Evolutionary conservation across 2,888 invertebrate genomes (phyloP), one percentile per base, ranked within the genome.

Genomic region (Germaria angustata): DNA sequence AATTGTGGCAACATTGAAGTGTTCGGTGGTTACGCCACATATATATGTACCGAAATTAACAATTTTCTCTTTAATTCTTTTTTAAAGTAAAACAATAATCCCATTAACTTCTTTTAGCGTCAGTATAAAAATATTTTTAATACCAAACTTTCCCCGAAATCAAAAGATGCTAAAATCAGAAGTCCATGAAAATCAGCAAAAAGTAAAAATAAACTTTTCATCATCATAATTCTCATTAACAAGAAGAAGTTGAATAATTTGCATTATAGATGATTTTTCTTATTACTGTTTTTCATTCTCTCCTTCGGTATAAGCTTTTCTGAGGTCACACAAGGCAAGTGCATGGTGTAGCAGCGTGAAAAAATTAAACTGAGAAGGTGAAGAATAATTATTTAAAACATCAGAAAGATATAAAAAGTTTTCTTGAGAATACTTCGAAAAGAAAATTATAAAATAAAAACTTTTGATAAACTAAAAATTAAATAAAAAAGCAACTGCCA

Each of bases 321-420:
- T 75, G 44, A 53, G 78, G 78, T 82, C 75, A 69, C 57, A 78
- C 65, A 75, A 82, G 73, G 36, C 75, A 82, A 73, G 49, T 51
- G 34, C 55, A 28, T 17, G 20, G n/a, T n/a, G n/a, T 34, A 34
- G 28, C 15, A 68, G 24, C 41, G 11, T 17, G 49, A 34, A 11
- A 57, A 51, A 46, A 53, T 9, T 17, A 46, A 59, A 65, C 41
- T 51, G 69, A 75, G 41, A 75, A 82, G 82, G 75, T 82, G 82
- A 71, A 79, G 71, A 81, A 82, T 79, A 71, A 79, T 82, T 82
- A 79, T 82, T 79, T 66, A 79, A 82, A 79, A 79, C 79, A 78
- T 80, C 80, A 81, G 81, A 84, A 73, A 69, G 53, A 73, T 65
- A 69, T 61, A 8, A 77, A 77, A 68, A 78, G 55, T 76, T 72